A percentile compares a stretch with the other conserved stretches of the same genome.
phyloP scores from a whole-genome alignment of 1,140 invertebrate species.

The Akabosia matsudoensis region DNA sequence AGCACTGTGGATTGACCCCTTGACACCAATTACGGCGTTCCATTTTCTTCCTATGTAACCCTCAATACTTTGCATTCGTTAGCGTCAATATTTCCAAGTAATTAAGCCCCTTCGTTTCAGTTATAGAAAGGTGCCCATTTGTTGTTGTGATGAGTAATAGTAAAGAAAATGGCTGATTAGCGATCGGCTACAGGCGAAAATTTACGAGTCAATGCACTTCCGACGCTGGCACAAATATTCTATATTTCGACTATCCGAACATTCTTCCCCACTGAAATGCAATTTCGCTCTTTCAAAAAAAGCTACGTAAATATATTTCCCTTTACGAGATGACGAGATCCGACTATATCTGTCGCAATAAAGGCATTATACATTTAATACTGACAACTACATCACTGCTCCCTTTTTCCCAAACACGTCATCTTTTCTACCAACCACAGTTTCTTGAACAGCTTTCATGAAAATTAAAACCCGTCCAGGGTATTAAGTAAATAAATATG shows the following conservation, averaged over 20 bases:
- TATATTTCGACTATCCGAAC: background rate
- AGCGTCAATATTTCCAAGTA: background rate
- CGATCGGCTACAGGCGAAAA: background rate
- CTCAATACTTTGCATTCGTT: background rate
- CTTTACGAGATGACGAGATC: background rate
- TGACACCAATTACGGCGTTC: too few relatives aligned
- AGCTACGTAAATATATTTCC: background rate
- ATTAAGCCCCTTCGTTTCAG: background rate
- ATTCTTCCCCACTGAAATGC: background rate
- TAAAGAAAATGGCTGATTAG: constrained; percentile 4
- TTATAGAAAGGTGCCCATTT: background rate
- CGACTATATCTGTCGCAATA: too few relatives aligned
- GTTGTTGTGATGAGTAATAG: background rate
- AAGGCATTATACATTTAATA: too few relatives aligned
- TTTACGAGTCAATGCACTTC: constrained; percentile 18
- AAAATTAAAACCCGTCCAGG: too few relatives aligned
- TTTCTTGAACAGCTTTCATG: too few relatives aligned
- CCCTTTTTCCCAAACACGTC: background rate
- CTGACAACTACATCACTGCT: too few relatives aligned
- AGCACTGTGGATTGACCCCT: too few relatives aligned
- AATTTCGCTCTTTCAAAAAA: background rate
- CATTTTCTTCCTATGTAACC: too few relatives aligned
- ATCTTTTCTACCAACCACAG: background rate
- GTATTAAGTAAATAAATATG: background rate
- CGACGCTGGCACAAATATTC: background rate